Conservation (phyloP, 2,888 invertebrate species). For the Trichogramma dendrolimi region DNA sequence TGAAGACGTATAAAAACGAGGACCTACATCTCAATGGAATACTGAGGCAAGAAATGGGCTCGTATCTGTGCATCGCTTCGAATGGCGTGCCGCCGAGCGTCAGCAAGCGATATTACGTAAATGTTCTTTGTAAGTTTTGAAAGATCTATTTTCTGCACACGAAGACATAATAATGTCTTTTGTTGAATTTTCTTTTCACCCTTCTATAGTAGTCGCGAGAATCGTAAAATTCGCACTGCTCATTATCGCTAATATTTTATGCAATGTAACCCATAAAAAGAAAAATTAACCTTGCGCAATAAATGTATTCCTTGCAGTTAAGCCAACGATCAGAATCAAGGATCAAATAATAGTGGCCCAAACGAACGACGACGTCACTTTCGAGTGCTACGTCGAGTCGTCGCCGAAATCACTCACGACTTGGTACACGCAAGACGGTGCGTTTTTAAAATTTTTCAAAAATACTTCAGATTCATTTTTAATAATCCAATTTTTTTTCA, state of each 20-base stretch:
- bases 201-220: too few species aligned
- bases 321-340: conserved; percentile 78
- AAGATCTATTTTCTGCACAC: too few species aligned
- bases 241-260: too few species aligned
- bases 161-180: too few species aligned
- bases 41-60: conserved; percentile 78
- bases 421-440: conserved; percentile 80
- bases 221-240: too few species aligned
- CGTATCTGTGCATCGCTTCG: conserved; percentile 80
- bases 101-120: conserved; percentile 78
- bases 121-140: conserved; percentile 60
- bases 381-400: conserved; percentile 84
- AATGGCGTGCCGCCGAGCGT: conserved; percentile 79
- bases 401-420: conserved; percentile 84
- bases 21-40: conserved; percentile 68
- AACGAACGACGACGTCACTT: conserved; percentile 71
- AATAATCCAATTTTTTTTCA: neutral
- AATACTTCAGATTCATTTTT: too few species aligned
- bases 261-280: too few species aligned
- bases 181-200: too few species aligned
- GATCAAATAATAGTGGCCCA: conserved; percentile 84
- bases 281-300: neutral
- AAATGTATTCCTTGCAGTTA: conserved; percentile 59
- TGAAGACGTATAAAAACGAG: conserved; percentile 66
- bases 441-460: neutral